Evolutionary conservation across 2,888 invertebrate genomes (phyloP).

Genomic region (Belgica antarctica): DNA sequence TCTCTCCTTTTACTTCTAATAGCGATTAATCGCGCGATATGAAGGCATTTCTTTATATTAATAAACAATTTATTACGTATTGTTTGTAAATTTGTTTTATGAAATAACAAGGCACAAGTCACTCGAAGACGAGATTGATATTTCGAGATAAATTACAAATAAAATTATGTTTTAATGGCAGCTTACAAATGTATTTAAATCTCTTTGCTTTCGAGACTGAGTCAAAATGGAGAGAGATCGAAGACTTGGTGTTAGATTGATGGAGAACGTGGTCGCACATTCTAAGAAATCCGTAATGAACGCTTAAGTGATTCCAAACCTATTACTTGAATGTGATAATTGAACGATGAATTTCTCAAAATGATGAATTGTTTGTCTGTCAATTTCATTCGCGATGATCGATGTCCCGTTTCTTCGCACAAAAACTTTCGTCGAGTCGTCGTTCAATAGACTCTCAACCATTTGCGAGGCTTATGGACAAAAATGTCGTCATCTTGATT

Average conservation of each 20-base stretch:
- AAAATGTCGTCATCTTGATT: no score
- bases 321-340: not conserved
- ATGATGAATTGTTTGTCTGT: slow-evolving; percentile 5
- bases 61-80: slow-evolving; percentile 17
- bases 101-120: not conserved
- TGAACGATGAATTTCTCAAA: not conserved
- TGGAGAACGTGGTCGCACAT: not conserved
- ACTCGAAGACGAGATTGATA: slow-evolving; percentile 21
- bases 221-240: not conserved
- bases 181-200: slow-evolving; percentile 39
- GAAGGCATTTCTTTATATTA: slow-evolving; percentile 19
- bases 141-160: slow-evolving; percentile 37
- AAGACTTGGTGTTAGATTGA: slow-evolving; percentile 1
- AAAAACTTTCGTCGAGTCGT: no score
- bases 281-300: not conserved
- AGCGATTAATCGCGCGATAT: not conserved
- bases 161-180: slow-evolving; percentile 30
- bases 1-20: not conserved
- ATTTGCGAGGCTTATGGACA: no score
- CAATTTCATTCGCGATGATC: not conserved
- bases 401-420: not conserved
- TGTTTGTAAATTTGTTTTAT: slow-evolving; percentile 7
- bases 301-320: not conserved
- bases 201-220: not conserved
- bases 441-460: no score